These are phyloP conservation scores for Pomatorhinus ruficollis DNA, from an alignment of 2,113 vertebrate genomes.

Conservation along the genomic window DNA sequence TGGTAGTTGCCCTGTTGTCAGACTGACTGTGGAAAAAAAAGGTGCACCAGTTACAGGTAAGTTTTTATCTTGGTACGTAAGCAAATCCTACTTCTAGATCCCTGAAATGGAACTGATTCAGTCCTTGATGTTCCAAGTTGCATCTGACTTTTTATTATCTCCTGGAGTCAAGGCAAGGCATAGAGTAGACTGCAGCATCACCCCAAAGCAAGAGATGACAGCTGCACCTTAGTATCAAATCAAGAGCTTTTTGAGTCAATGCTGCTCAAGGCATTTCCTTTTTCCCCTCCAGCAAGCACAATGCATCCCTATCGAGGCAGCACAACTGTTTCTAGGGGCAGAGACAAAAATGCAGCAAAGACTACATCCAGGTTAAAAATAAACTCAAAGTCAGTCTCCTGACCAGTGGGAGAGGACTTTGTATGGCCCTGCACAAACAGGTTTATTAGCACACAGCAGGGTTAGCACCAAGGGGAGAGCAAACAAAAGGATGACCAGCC, in stretches of 20 bases:
- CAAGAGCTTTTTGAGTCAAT: neutral
- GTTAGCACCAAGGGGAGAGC: accelerated
- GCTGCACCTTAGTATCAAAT: neutral
- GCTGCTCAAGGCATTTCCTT: neutral
- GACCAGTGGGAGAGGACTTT: neutral
- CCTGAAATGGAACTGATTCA: neutral
- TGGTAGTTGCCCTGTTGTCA: neutral
- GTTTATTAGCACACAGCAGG: neutral
- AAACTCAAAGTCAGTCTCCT: neutral
- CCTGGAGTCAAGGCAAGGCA: neutral
- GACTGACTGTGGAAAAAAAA: neutral
- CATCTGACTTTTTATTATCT: neutral
- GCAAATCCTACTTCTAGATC: neutral
- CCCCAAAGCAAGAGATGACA: neutral
- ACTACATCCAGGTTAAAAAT: neutral
- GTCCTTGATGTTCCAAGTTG: neutral
- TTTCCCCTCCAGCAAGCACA: neutral
- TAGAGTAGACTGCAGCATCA: neutral
- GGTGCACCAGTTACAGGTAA: neutral
- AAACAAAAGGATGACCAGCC: neutral
- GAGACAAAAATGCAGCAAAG: neutral
- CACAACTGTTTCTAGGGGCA: neutral
- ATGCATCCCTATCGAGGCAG: neutral
- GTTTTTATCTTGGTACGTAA: neutral
- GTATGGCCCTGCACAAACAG: neutral